A percentile compares a stretch with the other conserved stretches of the same genome.
These are phyloP conservation scores for Clitarchus hookeri DNA, from an alignment of 2,888 invertebrate species.

Conservation along the genomic window DNA sequence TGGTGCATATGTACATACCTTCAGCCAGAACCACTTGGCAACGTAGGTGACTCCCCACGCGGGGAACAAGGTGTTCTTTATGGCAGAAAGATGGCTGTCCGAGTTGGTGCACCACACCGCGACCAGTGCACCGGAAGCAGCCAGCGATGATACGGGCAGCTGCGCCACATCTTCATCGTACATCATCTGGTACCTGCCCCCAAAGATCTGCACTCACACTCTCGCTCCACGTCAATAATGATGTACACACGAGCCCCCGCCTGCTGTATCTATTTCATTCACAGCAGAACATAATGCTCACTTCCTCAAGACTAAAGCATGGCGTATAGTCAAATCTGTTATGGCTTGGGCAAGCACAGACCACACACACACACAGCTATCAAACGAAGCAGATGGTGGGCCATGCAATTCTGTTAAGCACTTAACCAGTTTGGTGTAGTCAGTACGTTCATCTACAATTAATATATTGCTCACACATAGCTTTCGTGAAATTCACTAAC, in stretches of 20 bases:
- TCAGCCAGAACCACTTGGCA: conserved; percentile 87
- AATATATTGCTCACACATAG: no score
- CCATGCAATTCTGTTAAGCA: no score
- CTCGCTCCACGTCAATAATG: background rate
- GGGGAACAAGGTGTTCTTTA: conserved; percentile 75
- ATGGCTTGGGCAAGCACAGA: no score
- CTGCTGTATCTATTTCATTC: background rate
- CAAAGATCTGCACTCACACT: conserved; percentile 3
- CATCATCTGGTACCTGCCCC: conserved; percentile 76
- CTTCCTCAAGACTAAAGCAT: background rate
- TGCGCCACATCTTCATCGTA: conserved; percentile 72
- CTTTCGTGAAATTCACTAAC: no score
- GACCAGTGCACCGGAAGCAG: conserved; percentile 68
- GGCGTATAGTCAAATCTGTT: no score
- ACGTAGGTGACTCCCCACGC: conserved; percentile 74
- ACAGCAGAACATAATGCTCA: conserved; percentile 30
- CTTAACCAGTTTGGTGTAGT: no score
- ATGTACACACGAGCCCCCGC: no score
- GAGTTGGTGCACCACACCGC: conserved; percentile 95
- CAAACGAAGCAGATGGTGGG: no score
- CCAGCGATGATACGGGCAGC: conserved; percentile 70
- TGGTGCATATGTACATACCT: conserved; percentile 58
- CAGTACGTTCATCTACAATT: no score
- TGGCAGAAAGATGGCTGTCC: conserved; percentile 66
- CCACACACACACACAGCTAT: no score